phyloP scores from a whole-genome alignment of 2,797 vertebrate genomes.

The Falco cherrug region DNA sequence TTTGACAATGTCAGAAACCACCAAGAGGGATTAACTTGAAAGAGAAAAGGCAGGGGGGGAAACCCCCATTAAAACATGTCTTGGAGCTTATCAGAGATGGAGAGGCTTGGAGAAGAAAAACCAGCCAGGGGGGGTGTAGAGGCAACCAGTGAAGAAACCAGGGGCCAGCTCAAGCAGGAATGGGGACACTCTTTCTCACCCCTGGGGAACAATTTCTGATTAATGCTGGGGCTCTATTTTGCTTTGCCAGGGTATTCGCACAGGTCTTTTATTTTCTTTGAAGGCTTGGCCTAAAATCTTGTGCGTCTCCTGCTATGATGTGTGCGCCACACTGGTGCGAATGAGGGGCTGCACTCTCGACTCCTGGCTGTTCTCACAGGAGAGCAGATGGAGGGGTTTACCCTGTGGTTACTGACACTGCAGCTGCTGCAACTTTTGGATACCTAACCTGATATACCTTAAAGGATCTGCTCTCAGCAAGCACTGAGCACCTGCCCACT shows the following conservation, averaged over 20 bases:
- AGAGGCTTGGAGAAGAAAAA: neutral
- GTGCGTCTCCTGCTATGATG: neutral
- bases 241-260: neutral
- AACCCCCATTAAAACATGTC: neutral
- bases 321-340: neutral
- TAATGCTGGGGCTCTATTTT: fast-evolving
- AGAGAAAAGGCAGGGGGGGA: neutral
- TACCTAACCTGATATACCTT: neutral
- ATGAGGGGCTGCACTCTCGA: neutral
- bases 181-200: neutral
- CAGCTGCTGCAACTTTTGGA: fast-evolving
- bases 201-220: neutral
- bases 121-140: neutral
- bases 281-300: neutral
- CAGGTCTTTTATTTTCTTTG: neutral
- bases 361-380: neutral
- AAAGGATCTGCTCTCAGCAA: neutral
- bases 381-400: neutral
- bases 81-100: neutral
- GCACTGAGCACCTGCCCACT: neutral
- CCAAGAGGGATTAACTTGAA: conserved; percentile 37
- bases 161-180: neutral
- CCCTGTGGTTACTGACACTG: fast-evolving
- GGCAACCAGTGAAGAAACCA: neutral
- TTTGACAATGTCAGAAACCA: conserved; percentile 21